These are phyloP conservation scores for Diorhabda sublineata DNA, from an alignment of 1,140 invertebrate species.

Conservation along the genomic window DNA sequence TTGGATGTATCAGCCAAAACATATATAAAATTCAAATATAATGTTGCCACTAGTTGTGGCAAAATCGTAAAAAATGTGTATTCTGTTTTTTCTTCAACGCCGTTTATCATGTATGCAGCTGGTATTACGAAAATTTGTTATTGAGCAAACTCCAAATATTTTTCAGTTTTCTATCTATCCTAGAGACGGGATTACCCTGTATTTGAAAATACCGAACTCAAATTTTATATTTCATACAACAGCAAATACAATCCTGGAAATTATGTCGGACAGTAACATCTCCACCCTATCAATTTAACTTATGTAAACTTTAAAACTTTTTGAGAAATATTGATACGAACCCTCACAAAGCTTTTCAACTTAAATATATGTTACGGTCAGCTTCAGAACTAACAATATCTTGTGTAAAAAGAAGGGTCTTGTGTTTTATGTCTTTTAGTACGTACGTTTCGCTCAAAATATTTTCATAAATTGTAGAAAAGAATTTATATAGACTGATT, in stretches of 20 bases:
- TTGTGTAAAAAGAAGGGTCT: constrained; percentile 5
- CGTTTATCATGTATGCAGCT: no score
- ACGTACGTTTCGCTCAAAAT: not conserved
- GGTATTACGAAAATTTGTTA: no score
- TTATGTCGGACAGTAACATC: not conserved
- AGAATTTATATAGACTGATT: constrained; percentile 15
- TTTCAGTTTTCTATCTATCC: no score
- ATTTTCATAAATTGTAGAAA: constrained; percentile 12
- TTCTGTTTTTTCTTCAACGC: no score
- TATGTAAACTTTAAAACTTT: constrained; percentile 16
- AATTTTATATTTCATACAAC: not conserved
- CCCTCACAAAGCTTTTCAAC: constrained; percentile 4
- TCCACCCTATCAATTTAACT: constrained; percentile 9
- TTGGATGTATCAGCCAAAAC: no score
- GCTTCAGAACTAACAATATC: constrained; percentile 10
- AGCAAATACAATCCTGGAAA: constrained; percentile 1
- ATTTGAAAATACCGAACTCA: not conserved
- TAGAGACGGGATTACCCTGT: no score
- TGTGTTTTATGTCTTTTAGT: constrained; percentile 8
- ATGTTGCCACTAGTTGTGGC: no score
- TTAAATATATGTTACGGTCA: constrained; percentile 15
- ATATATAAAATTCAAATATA: no score
- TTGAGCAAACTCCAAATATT: no score
- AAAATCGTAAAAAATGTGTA: no score
- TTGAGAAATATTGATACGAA: constrained; percentile 8